Base-by-base conservation (phyloP, 1,140 invertebrate species). In the Saccostrea glomerata region DNA sequence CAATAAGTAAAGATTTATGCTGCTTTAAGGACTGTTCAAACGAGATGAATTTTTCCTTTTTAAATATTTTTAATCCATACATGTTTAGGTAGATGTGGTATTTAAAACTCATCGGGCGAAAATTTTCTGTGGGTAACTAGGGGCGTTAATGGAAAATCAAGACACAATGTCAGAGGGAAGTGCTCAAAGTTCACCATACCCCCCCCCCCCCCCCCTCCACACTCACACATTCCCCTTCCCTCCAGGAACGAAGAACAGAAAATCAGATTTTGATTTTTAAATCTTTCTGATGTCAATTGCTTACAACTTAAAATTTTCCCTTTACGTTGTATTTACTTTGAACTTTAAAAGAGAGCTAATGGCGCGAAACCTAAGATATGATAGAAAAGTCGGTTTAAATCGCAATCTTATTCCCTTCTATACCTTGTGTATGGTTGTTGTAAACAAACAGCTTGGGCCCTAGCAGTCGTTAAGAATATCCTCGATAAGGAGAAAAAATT, bases 361-460 rank as follows among this genome's bases (percentile, higher is more conserved):
- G 66, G 66, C 66, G 66, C 66, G 66, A 73, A 73, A 6, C 66
- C 66, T 23, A 30, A 73, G 66, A 73, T 73, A 73, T 25, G 66
- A 73, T 73, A 73, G 66, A 73, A 73, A 73, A 23, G 66, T 73
- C 66, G 66, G 25, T 73, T 73, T 73, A 73, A 73, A 73, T 23
- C 66, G 66, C 66, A 73, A 73, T 73, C 66, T 73, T 23, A 23
- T 23, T 13, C 66, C 66, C 7, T 20, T 23, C 23, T 30, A 23
- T 73, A 73, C 66, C 66, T 9, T 73, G 66, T 73, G 23, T 73
- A 73, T 73, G 66, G 66, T 23, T 30, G 66, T 23, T 73, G 66
- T 73, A 73, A 73, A 73, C 66, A 73, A 73, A 73, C 23, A 23
- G 25, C 25, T 30, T 4, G 13, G 6, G 12, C 66, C 66, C 23